Conservation (phyloP, 2,113 vertebrate species). For the Phalacrocorax carbo region DNA sequence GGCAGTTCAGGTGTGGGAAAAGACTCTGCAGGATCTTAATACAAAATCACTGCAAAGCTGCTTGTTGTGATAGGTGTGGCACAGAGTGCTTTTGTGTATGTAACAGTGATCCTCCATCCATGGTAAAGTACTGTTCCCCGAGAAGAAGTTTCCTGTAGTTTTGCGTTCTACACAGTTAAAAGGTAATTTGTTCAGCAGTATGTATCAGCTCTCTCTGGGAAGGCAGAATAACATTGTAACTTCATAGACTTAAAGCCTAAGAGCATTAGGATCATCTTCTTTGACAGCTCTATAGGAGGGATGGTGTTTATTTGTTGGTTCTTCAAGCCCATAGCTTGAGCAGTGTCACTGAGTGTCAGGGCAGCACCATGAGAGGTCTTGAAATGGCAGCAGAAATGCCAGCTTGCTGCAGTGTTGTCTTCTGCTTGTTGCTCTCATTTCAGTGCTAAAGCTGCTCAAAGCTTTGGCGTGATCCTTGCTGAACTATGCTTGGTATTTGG, state of each 20-base stretch:
- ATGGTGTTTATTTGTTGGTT: accelerated
- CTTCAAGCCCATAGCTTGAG: not conserved
- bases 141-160: not conserved
- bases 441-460: not conserved
- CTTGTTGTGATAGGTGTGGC: not conserved
- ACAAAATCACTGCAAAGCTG: not conserved
- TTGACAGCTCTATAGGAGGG: not conserved
- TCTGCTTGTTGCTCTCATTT: not conserved
- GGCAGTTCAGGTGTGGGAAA: not conserved
- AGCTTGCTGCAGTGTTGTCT: not conserved
- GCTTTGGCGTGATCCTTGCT: not conserved
- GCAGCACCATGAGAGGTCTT: not conserved
- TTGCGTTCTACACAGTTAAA: not conserved
- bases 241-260: not conserved
- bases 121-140: not conserved
- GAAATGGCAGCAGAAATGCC: not conserved
- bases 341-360: not conserved
- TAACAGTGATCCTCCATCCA: not conserved
- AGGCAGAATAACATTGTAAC: not conserved
- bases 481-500: not conserved
- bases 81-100: not conserved
- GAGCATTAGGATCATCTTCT: not conserved
- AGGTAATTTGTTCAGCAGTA: not conserved
- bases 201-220: not conserved
- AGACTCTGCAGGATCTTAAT: not conserved